A percentile compares a stretch with the other conserved stretches of the same genome.
Evolutionary conservation across 2,113 vertebrate genomes (phyloP).

Genomic region (Solea senegalensis): DNA sequence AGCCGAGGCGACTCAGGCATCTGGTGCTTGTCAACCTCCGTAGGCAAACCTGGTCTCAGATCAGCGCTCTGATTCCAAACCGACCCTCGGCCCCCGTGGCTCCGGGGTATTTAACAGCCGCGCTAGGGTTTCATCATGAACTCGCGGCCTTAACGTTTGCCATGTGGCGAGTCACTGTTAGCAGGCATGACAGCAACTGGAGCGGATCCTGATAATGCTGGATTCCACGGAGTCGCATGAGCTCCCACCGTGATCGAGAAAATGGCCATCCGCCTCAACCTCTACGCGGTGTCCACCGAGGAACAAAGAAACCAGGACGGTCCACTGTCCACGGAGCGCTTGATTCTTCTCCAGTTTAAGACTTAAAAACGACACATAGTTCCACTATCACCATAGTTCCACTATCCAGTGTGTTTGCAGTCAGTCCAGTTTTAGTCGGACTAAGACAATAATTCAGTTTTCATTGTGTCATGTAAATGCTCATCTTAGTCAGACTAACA

Average conservation of each 20-base stretch:
- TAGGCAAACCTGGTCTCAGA: slow-evolving; percentile 35
- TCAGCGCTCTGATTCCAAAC: slow-evolving; percentile 35
- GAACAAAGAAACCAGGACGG: neutral
- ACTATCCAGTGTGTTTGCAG: too few relatives aligned
- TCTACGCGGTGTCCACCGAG: neutral
- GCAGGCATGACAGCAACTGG: neutral
- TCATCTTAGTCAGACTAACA: too few relatives aligned
- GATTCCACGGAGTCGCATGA: slow-evolving; percentile 7
- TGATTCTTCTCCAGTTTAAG: too few relatives aligned
- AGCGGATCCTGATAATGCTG: neutral
- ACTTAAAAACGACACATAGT: too few relatives aligned
- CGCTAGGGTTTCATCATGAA: slow-evolving; percentile 28
- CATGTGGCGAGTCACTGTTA: slow-evolving; percentile 34
- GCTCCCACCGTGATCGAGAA: slow-evolving; percentile 1
- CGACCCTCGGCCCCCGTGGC: slow-evolving; percentile 20
- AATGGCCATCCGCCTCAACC: too few relatives aligned
- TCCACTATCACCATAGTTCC: too few relatives aligned
- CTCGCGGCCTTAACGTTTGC: slow-evolving; percentile 27
- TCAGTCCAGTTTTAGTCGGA: too few relatives aligned
- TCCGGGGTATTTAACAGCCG: slow-evolving; percentile 27
- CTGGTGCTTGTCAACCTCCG: slow-evolving; percentile 51
- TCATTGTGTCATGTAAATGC: too few relatives aligned
- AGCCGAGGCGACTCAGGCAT: slow-evolving; percentile 28
- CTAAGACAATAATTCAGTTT: too few relatives aligned
- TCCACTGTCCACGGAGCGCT: too few relatives aligned